Evolutionary conservation across 2,888 invertebrate genomes (phyloP).

Genomic region (Pediacus dermestoides): DNA sequence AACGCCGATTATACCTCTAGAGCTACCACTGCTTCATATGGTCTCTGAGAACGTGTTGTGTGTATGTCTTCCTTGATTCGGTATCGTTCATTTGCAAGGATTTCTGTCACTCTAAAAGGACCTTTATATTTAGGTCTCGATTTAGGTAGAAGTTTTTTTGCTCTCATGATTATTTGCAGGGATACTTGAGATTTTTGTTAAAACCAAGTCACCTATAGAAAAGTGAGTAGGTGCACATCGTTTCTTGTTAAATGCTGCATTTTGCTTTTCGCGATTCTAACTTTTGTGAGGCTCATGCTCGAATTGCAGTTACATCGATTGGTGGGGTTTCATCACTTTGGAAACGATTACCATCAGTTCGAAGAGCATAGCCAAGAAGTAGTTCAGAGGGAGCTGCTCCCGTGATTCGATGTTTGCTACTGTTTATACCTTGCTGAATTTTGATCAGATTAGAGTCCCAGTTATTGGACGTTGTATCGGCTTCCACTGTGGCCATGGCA

Average conservation of each 20-base stretch:
- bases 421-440: constrained; percentile 24
- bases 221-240: constrained; percentile 11
- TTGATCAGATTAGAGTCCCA: constrained; percentile 27
- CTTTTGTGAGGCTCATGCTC: too few species aligned
- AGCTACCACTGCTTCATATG: too few species aligned
- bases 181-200: constrained; percentile 16
- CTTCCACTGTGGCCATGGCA: constrained; percentile 21
- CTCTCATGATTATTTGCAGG: constrained; percentile 14
- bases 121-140: too few species aligned
- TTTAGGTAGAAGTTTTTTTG: constrained; percentile 16
- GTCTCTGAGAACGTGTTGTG: too few species aligned
- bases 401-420: constrained; percentile 14
- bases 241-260: constrained; percentile 13
- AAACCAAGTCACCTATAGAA: constrained; percentile 15
- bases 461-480: constrained; percentile 15
- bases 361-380: constrained; percentile 8
- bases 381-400: constrained; percentile 12
- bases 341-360: constrained; percentile 7
- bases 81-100: constrained; percentile 18
- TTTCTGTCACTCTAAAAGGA: constrained; percentile 13
- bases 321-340: background rate
- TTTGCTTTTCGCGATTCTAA: constrained; percentile 12
- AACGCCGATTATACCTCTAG: too few species aligned
- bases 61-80: constrained; percentile 17
- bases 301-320: constrained; percentile 10